phyloP scores from a whole-genome alignment of 2,797 vertebrate genomes.

The Garrulus glandarius region DNA sequence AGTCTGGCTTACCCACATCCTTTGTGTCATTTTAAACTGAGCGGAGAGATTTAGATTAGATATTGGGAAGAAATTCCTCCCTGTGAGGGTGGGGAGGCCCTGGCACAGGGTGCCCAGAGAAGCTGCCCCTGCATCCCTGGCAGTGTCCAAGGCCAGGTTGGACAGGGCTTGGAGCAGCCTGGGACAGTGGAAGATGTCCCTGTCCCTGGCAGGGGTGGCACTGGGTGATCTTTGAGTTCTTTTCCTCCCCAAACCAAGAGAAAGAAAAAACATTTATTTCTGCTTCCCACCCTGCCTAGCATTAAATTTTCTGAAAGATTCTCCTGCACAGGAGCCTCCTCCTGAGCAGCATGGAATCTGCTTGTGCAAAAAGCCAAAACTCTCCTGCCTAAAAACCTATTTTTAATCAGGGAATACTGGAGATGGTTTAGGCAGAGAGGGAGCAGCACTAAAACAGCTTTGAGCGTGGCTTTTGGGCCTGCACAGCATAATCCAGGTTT shows the following conservation, averaged over 20 bases:
- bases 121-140: not conserved
- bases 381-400: not conserved
- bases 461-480: not conserved
- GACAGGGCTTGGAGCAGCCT: rapidly evolving
- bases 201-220: rapidly evolving
- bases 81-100: rapidly evolving
- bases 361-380: not conserved
- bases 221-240: not conserved
- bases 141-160: rapidly evolving
- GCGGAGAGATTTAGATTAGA: not conserved
- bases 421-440: not conserved
- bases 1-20: not conserved
- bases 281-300: not conserved
- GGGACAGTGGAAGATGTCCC: not conserved
- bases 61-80: not conserved
- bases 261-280: not conserved
- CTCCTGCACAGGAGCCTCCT: not conserved
- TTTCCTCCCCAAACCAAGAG: not conserved
- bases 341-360: not conserved
- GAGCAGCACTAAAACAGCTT: not conserved
- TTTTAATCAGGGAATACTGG: not conserved
- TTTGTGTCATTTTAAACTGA: not conserved
- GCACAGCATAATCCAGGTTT: not conserved
- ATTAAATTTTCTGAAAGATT: not conserved
- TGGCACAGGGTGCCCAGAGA: not conserved